phyloP scores from a whole-genome alignment of 2,797 vertebrate species.

The Geotrypetes seraphini region DNA sequence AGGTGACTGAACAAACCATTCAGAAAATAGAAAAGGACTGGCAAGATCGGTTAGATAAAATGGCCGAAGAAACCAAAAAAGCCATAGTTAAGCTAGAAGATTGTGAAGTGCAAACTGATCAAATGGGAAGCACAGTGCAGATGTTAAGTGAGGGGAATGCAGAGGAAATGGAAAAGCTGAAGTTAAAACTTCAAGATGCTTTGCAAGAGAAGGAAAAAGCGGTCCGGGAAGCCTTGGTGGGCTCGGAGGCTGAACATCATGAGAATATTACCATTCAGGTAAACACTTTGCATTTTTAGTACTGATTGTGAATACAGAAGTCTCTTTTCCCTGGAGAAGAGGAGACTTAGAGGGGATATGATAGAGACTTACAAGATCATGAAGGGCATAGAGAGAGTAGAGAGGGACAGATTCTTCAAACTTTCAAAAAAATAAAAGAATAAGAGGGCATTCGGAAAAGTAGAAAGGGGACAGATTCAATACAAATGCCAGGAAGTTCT shows the following conservation, averaged over 20 bases:
- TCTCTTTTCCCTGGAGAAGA: too few relatives aligned
- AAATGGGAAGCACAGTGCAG: conserved; percentile 8
- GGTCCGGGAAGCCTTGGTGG: conserved; percentile 53
- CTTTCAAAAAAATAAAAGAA: too few relatives aligned
- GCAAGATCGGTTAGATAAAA: conserved; percentile 53
- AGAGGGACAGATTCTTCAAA: too few relatives aligned
- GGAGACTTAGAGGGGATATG: too few relatives aligned
- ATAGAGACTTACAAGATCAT: too few relatives aligned
- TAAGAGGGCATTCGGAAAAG: too few relatives aligned
- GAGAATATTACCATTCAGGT: conserved; percentile 62
- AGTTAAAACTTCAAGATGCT: conserved; percentile 40
- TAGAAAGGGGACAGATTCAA: too few relatives aligned
- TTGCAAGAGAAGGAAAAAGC: conserved; percentile 45
- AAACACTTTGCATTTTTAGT: conserved; percentile 7
- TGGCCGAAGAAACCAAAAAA: conserved; percentile 35
- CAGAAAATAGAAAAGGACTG: conserved; percentile 63
- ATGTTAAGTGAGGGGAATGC: conserved; percentile 43
- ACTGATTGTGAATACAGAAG: too few relatives aligned
- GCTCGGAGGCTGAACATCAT: conserved; percentile 56
- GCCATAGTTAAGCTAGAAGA: conserved; percentile 35
- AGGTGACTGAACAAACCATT: conserved; percentile 42
- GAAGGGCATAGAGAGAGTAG: too few relatives aligned
- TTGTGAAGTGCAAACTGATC: conserved; percentile 58
- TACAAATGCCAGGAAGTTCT: too few relatives aligned
- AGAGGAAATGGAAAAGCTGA: conserved; percentile 45